Conservation (phyloP, 2,888 invertebrate species). For the Eupeodes luniger region DNA sequence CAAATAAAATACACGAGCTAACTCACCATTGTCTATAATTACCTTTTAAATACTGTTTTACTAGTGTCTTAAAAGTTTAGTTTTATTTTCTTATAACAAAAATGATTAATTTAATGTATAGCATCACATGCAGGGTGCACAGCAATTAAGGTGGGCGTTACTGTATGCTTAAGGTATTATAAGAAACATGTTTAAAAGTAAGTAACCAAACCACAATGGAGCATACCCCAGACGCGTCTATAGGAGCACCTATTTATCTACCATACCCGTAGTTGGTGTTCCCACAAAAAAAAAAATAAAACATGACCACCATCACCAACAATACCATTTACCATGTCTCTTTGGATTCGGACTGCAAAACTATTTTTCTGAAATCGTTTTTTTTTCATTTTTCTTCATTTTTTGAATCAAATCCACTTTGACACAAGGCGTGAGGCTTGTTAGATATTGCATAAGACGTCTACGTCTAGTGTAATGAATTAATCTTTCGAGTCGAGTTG, state of each 20-base stretch:
- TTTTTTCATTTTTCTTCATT: background rate
- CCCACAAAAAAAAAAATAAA: constrained; percentile 16
- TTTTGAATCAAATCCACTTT: constrained; percentile 33
- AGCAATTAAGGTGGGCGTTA: constrained; percentile 58
- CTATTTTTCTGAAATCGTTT: constrained; percentile 13
- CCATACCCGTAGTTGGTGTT: constrained; percentile 36
- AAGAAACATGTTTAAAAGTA: constrained; percentile 25
- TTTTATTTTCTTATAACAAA: constrained; percentile 14
- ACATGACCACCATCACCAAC: constrained; percentile 34
- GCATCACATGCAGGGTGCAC: constrained; percentile 31
- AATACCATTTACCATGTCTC: constrained; percentile 15
- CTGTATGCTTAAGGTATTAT: constrained; percentile 28
- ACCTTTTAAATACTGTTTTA: constrained; percentile 38
- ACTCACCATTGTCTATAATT: constrained; percentile 52
- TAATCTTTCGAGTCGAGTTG: constrained; percentile 16
- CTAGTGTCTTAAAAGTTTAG: constrained; percentile 19
- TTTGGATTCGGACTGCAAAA: constrained; percentile 9
- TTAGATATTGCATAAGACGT: constrained; percentile 41
- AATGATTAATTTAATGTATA: constrained; percentile 46
- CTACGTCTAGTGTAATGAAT: constrained; percentile 39
- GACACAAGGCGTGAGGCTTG: constrained; percentile 52
- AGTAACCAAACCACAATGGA: constrained; percentile 32
- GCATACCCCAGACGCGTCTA: constrained; percentile 28
- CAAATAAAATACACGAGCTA: constrained; percentile 10
- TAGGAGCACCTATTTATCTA: background rate